Evolutionary conservation across 2,113 vertebrate genomes (phyloP).

Genomic region (Ramphastos sulfuratus): DNA sequence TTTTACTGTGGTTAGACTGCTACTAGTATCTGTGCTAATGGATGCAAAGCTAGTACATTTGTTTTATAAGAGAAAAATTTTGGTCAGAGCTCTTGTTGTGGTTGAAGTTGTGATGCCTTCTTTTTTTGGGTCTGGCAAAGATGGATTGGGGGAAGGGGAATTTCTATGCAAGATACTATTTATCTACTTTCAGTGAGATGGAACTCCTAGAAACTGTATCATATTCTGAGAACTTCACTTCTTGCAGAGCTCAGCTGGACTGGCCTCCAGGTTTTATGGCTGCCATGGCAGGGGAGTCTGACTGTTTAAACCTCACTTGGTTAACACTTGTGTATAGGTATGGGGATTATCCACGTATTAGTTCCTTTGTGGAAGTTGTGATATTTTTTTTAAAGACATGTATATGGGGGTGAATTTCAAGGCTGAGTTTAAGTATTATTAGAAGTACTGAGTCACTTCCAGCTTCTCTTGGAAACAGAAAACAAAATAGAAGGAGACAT

Average conservation of each 20-base stretch:
- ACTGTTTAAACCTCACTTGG: neutral
- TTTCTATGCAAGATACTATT: neutral
- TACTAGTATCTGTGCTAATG: neutral
- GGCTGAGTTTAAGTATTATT: neutral
- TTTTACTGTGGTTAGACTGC: neutral
- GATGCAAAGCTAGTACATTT: neutral
- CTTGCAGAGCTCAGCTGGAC: neutral
- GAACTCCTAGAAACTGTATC: neutral
- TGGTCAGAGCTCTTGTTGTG: neutral
- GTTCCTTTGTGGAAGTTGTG: neutral
- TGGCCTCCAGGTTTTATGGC: neutral
- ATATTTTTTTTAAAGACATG: rapidly evolving
- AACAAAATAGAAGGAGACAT: neutral
- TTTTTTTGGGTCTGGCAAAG: neutral
- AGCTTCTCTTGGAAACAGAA: neutral
- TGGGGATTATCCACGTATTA: neutral
- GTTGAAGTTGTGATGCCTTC: neutral
- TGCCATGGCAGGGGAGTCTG: rapidly evolving
- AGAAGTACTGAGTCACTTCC: neutral
- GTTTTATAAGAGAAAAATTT: neutral
- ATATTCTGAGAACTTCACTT: neutral
- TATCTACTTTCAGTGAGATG: neutral
- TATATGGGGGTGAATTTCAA: neutral
- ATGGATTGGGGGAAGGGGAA: neutral
- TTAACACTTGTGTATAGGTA: neutral